phyloP scores from a whole-genome alignment of 2,113 vertebrate species.

The Reinhardtius hippoglossoides region DNA sequence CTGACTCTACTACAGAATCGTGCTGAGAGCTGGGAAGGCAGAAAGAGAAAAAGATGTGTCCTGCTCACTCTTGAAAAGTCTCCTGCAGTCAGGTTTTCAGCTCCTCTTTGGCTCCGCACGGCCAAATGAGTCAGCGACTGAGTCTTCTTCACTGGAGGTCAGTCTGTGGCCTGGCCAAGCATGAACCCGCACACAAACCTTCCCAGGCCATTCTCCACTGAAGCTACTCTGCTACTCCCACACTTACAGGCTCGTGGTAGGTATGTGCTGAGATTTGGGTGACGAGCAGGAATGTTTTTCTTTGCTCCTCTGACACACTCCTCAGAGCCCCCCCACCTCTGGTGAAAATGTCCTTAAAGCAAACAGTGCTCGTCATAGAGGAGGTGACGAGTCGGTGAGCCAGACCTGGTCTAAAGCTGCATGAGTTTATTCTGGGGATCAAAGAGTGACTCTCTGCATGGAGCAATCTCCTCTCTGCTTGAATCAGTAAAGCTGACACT shows the following conservation, averaged over 20 bases:
- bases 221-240: slow-evolving; percentile 41
- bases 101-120: slow-evolving; percentile 31
- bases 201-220: slow-evolving; percentile 36
- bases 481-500: slow-evolving; percentile 57
- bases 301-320: slow-evolving; percentile 63
- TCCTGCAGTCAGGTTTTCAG: slow-evolving; percentile 37
- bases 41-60: not conserved
- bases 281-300: slow-evolving; percentile 71
- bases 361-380: slow-evolving; percentile 50
- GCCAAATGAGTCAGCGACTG: slow-evolving; percentile 68
- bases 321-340: slow-evolving; percentile 8
- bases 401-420: slow-evolving; percentile 25
- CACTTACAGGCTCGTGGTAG: slow-evolving; percentile 47
- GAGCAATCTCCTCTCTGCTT: slow-evolving; percentile 55
- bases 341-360: slow-evolving; percentile 29
- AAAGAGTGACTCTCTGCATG: slow-evolving; percentile 35
- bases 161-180: slow-evolving; percentile 38
- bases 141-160: slow-evolving; percentile 55
- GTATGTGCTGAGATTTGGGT: slow-evolving; percentile 63
- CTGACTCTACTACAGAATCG: slow-evolving; percentile 47
- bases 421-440: slow-evolving; percentile 43
- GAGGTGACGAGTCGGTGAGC: slow-evolving; percentile 60
- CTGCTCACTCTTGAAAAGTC: slow-evolving; percentile 17
- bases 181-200: slow-evolving; percentile 32
- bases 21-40: slow-evolving; percentile 38